Evolutionary conservation across 2,113 vertebrate genomes (phyloP).

Genomic region (Chlorocebus sabaeus): DNA sequence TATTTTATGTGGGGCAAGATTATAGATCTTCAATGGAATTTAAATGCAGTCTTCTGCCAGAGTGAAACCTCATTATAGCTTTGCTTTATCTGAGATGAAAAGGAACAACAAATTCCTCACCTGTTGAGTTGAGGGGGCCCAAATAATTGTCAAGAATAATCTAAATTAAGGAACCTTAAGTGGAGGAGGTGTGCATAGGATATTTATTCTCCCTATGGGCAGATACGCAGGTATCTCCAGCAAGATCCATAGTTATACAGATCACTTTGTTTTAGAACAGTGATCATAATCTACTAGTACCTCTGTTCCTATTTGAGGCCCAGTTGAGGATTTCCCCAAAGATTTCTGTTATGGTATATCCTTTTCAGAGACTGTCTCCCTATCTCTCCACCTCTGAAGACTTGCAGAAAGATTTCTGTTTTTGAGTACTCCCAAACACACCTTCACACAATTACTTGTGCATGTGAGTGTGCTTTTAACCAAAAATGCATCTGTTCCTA

Average conservation of each 20-base stretch:
- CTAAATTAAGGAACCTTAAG: conserved; percentile 1
- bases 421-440: background rate
- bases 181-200: too few relatives aligned
- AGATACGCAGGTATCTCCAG: background rate
- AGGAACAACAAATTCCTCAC: background rate
- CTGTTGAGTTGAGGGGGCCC: background rate
- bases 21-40: background rate
- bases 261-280: background rate
- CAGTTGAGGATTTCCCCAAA: background rate
- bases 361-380: conserved; percentile 1
- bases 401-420: background rate
- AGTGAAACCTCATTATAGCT: conserved; percentile 8
- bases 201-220: background rate
- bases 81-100: conserved; percentile 11
- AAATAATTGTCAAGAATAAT: conserved; percentile 1
- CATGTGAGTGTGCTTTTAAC: background rate
- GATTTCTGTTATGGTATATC: background rate
- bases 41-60: conserved; percentile 29
- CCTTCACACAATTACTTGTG: background rate
- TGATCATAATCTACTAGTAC: background rate
- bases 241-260: background rate
- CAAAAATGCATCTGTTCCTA: background rate
- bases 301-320: background rate
- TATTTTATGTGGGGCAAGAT: conserved; percentile 16
- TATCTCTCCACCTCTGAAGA: background rate